Evolutionary conservation across 2,113 vertebrate genomes (phyloP).

Genomic region (Psammodynastes pulverulentus): DNA sequence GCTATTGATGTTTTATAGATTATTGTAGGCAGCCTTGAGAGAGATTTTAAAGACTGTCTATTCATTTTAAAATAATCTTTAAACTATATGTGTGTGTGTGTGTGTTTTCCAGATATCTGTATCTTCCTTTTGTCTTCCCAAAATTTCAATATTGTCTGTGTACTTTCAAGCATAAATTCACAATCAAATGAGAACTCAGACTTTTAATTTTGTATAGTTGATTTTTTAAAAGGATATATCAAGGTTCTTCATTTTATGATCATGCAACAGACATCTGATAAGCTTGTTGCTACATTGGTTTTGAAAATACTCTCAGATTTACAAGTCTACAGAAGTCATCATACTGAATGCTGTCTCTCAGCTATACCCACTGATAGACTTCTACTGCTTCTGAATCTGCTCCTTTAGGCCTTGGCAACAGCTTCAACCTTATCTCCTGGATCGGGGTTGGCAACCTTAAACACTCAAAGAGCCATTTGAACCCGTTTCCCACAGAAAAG

Average conservation of each 20-base stretch:
- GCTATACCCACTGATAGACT: background rate
- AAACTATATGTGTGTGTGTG: background rate
- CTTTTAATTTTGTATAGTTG: background rate
- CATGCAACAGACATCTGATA: background rate
- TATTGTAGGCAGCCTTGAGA: background rate
- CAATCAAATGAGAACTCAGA: background rate
- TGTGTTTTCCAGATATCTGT: background rate
- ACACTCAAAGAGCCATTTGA: too few relatives aligned
- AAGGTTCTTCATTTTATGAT: background rate
- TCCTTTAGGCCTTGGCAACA: background rate
- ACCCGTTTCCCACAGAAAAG: too few relatives aligned
- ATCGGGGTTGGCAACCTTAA: too few relatives aligned
- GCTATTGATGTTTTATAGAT: background rate
- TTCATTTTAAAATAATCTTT: background rate
- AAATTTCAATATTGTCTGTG: background rate
- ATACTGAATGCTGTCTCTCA: background rate
- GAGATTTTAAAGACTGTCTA: background rate
- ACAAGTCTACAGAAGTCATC: background rate
- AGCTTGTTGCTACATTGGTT: background rate
- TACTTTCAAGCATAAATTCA: background rate
- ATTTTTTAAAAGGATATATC: background rate
- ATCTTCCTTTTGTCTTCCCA: background rate
- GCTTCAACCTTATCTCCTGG: too few relatives aligned
- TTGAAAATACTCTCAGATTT: background rate
- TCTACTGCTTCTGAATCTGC: background rate